A percentile compares a stretch with the other conserved stretches of the same genome.
Evolutionary conservation across 2,797 vertebrate species (phyloP).

Genomic region (Hypotaenidia okinawae): DNA sequence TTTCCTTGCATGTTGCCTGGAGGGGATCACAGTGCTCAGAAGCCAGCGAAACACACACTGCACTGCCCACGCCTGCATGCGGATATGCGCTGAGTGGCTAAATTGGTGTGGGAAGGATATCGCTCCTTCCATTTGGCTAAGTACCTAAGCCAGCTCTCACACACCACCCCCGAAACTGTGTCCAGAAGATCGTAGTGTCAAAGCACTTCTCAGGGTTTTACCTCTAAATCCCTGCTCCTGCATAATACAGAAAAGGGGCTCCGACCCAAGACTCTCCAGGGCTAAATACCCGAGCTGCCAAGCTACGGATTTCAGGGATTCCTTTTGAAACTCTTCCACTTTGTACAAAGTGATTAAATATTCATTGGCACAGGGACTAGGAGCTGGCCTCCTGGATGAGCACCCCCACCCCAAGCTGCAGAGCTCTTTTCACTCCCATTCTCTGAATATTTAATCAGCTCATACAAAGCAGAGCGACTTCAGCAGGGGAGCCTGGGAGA

Average conservation of each 20-base stretch:
- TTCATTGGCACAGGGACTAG: conserved; percentile 44
- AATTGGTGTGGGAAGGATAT: neutral
- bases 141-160: neutral
- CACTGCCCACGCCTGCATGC: rapidly evolving
- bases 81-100: rapidly evolving
- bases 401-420: conserved; percentile 29
- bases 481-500: conserved; percentile 21
- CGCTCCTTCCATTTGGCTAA: neutral
- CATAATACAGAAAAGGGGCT: conserved; percentile 22
- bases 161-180: neutral
- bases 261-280: neutral
- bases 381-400: conserved; percentile 15
- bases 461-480: neutral
- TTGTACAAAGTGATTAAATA: conserved; percentile 58
- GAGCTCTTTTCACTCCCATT: conserved; percentile 49
- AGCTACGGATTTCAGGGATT: conserved; percentile 50
- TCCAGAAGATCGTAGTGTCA: rapidly evolving
- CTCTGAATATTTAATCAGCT: conserved; percentile 65
- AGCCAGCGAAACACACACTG: neutral
- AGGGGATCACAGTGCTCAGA: rapidly evolving
- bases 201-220: neutral
- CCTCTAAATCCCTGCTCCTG: neutral
- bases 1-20: rapidly evolving
- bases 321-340: conserved; percentile 54
- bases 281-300: conserved; percentile 19